phyloP scores from a whole-genome alignment of 2,888 invertebrate species.

The Schizaphis graminum region DNA sequence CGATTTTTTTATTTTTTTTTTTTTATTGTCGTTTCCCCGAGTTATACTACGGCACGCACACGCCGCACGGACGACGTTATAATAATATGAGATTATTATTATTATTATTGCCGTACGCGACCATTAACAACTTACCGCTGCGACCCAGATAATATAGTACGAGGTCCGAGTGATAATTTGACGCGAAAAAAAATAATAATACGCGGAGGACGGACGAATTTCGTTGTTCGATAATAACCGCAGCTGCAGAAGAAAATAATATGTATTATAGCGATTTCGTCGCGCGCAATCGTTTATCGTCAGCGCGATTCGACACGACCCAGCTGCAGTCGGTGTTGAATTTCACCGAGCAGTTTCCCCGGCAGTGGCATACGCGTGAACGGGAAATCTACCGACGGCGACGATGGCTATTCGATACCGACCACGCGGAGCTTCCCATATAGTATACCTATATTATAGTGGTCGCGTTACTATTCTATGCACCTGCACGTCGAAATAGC shows the following conservation, averaged over 20 bases:
- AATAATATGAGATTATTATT: background rate
- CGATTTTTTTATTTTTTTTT: background rate
- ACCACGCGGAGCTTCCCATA: background rate
- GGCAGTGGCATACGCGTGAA: background rate
- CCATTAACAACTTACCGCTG: background rate
- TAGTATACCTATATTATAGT: background rate
- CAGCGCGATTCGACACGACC: conserved; percentile 34
- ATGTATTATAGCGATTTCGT: background rate
- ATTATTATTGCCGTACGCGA: background rate
- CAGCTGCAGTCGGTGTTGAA: background rate
- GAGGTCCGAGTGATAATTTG: background rate
- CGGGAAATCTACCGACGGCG: background rate
- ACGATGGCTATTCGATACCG: background rate
- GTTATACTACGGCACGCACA: background rate
- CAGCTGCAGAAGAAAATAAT: background rate
- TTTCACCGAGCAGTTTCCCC: background rate
- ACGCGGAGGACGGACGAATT: background rate
- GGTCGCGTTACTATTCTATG: background rate
- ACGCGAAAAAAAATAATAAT: background rate
- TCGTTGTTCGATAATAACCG: background rate
- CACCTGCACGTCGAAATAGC: background rate
- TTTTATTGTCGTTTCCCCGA: background rate
- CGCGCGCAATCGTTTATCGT: background rate
- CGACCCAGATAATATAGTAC: conserved; percentile 26
- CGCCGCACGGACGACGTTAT: background rate